Evolutionary conservation across 2,113 vertebrate genomes (phyloP), one percentile per base, ranked within the genome.

Genomic region (Hydrochoerus hydrochaeris): DNA sequence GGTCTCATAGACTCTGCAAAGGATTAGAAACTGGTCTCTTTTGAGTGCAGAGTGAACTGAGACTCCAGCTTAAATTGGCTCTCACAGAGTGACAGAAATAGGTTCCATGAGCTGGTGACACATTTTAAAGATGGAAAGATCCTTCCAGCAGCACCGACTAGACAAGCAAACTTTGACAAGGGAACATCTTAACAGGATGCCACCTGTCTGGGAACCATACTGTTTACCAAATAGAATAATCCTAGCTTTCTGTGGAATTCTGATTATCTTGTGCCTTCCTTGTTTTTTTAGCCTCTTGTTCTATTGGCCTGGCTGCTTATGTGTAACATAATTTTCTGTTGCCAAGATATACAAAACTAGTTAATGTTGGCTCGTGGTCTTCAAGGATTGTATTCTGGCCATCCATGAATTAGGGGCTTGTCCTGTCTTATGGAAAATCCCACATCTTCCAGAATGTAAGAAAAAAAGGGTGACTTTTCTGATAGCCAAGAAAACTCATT

Each of bases 11-110:
- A 94, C 82, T 93, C 92, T 32, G 30, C 83, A 62, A 92, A 92
- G 46, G 92, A 94, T 52, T 73, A 78, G 94, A 94, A 95, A 85
- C 91, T 82, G 82, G 82, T 85, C 82, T 96, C 94, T 71, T 78
- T 75, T 69, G 35, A 95, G 81, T 35, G 60, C 88, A 94, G 96
- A 62, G 65, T 78, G 93, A 97, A 93, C 65, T 28, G 78, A 96
- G 91, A 97, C 85, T 73, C 83, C 91, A 93, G 94, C 73, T 95
- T 95, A 91, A 93, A 81, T 71, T 85, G 81, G 80, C 95, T 96
- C 49, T 97, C 30, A 22, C 67, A 83, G 82, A 92, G 87, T 63
- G 92, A 83, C 95, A 58, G 1, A 96, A 97, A 96, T 89, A 92
- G 95, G 77, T 77, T 95, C 14, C 0, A 5, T 57, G 86, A 96